Evolutionary conservation across 2,797 vertebrate species (phyloP).

Genomic region (Coregonus ussuriensis): DNA sequence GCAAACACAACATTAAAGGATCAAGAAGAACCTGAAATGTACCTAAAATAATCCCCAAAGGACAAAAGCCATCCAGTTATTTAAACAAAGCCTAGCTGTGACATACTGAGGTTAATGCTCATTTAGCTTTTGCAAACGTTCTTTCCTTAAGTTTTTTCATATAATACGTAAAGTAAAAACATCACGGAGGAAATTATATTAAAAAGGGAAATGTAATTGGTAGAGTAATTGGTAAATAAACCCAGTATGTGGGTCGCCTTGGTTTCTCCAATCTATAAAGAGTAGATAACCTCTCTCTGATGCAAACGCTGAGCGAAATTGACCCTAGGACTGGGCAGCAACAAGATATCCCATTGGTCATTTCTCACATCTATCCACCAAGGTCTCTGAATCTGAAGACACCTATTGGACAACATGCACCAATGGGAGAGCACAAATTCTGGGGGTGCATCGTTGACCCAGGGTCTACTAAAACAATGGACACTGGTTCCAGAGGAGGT

Average conservation of each 20-base stretch:
- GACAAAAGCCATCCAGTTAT: slow-evolving; percentile 44
- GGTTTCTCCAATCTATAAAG: background rate
- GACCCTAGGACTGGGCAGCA: background rate
- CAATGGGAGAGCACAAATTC: background rate
- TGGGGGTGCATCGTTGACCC: background rate
- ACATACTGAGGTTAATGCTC: background rate
- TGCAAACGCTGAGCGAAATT: background rate
- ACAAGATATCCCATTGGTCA: background rate
- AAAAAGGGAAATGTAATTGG: background rate
- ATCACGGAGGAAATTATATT: background rate
- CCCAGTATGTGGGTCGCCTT: background rate
- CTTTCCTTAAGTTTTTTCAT: background rate
- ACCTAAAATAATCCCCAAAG: background rate
- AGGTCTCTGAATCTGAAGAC: background rate
- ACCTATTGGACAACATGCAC: background rate
- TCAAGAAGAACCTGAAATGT: slow-evolving; percentile 20
- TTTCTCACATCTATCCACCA: background rate
- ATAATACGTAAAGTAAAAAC: background rate
- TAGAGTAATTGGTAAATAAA: background rate
- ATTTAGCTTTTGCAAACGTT: background rate
- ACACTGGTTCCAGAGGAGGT: slow-evolving; percentile 21
- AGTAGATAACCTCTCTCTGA: background rate
- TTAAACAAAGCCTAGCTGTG: slow-evolving; percentile 19
- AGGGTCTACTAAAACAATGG: slow-evolving; percentile 20
- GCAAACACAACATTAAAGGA: slow-evolving; percentile 14